Percentiles rank a stretch among this genome's conserved stretches.
phyloP scores from a whole-genome alignment of 2,113 vertebrate genomes.

The Sylvietta virens region DNA sequence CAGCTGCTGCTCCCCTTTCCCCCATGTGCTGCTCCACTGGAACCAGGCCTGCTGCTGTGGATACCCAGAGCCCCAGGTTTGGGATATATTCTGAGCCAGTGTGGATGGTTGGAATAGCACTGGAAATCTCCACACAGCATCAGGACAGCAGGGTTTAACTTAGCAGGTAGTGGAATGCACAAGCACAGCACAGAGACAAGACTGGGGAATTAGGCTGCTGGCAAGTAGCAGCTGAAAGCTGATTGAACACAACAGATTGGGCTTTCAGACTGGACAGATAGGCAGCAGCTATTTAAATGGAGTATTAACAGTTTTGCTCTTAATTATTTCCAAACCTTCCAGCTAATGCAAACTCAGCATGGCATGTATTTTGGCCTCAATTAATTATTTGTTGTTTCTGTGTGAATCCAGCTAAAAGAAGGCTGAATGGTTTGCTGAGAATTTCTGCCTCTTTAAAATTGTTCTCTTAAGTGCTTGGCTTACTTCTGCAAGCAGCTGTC shows the following conservation, averaged over 20 bases:
- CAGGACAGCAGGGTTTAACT: slow-evolving; percentile 30
- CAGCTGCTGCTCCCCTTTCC: slow-evolving; percentile 3
- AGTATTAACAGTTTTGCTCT: slow-evolving; percentile 58
- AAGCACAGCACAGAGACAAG: slow-evolving; percentile 52
- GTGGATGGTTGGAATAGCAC: slow-evolving; percentile 16
- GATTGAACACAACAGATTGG: slow-evolving; percentile 63
- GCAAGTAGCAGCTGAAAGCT: slow-evolving; percentile 51
- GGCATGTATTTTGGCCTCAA: background rate
- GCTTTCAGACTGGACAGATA: slow-evolving; percentile 54
- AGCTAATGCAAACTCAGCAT: background rate
- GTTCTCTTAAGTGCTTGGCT: background rate
- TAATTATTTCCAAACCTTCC: slow-evolving; percentile 58
- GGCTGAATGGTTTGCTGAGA: background rate
- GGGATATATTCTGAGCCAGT: background rate
- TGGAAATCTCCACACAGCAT: background rate
- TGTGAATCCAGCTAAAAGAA: background rate
- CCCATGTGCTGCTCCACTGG: background rate
- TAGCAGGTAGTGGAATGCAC: slow-evolving; percentile 56
- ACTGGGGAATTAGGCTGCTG: slow-evolving; percentile 50
- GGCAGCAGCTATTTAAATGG: slow-evolving; percentile 54
- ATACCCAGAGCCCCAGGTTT: background rate
- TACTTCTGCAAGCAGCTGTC: slow-evolving; percentile 38
- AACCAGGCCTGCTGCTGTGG: background rate
- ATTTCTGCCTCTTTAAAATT: background rate
- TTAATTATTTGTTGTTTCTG: slow-evolving; percentile 39